Conservation (phyloP, 2,113 vertebrate species). For the Genyomyrus donnyi region DNA sequence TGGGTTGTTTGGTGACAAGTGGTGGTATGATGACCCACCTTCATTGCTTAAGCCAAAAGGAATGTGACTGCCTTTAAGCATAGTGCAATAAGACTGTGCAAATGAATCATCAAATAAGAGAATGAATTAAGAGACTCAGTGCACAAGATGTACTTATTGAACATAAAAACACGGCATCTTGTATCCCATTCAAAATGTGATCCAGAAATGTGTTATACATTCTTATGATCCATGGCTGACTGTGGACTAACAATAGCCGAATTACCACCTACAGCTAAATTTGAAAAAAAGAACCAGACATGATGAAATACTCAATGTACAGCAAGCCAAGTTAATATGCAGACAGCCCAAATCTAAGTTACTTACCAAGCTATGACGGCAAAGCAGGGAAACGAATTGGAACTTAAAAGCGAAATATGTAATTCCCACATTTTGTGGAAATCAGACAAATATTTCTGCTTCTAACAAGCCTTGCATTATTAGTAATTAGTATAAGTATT, state of each 20-base stretch:
- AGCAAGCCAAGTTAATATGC: neutral
- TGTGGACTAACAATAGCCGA: neutral
- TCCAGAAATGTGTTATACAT: neutral
- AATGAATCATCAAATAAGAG: neutral
- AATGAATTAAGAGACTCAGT: neutral
- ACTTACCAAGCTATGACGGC: neutral
- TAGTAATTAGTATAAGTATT: neutral
- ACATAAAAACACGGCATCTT: neutral
- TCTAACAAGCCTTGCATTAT: neutral
- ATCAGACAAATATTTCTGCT: neutral
- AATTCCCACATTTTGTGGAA: no score
- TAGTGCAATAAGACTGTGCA: neutral
- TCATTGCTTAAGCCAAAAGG: neutral
- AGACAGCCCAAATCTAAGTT: neutral
- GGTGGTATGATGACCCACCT: neutral
- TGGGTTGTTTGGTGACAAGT: neutral
- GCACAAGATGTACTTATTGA: neutral
- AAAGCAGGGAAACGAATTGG: neutral
- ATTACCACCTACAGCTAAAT: neutral
- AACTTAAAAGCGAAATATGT: neutral
- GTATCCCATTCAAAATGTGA: neutral
- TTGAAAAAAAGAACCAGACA: neutral
- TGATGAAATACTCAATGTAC: neutral
- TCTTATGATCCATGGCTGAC: neutral
- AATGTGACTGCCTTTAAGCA: neutral